phyloP scores from a whole-genome alignment of 2,797 vertebrate genomes.

The Glyptemys insculpta region DNA sequence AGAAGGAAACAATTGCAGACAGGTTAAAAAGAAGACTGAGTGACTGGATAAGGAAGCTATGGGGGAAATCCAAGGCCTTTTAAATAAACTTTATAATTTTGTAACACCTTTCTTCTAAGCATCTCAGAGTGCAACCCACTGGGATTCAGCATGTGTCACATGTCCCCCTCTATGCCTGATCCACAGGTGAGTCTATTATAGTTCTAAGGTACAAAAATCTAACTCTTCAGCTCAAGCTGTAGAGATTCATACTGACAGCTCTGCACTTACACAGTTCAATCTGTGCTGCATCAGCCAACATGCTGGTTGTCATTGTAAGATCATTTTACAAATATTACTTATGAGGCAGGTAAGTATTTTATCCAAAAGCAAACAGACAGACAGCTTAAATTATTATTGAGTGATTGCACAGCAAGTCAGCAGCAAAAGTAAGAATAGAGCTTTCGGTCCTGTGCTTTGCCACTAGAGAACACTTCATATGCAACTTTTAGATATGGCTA shows the following conservation, averaged over 20 bases:
- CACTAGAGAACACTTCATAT: neutral
- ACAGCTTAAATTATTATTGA: neutral
- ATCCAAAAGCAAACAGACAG: neutral
- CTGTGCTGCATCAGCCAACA: neutral
- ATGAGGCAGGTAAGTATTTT: neutral
- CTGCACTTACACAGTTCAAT: neutral
- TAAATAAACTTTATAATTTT: neutral
- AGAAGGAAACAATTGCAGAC: neutral
- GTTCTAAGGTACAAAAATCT: neutral
- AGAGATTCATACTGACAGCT: neutral
- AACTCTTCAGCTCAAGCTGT: neutral
- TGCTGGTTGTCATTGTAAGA: neutral
- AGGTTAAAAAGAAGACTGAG: neutral
- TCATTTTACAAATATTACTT: neutral
- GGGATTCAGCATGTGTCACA: neutral
- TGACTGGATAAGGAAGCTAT: neutral
- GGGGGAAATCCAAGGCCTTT: neutral
- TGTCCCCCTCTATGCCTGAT: neutral
- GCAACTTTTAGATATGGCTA: neutral
- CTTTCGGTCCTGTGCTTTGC: neutral
- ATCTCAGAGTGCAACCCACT: neutral
- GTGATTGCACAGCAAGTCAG: neutral
- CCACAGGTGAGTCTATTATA: neutral
- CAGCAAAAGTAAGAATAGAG: neutral
- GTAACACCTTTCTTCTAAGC: neutral